These are phyloP conservation scores for Chamaetylas fuelleborni DNA, from an alignment of 2,113 vertebrate species.

Conservation along the genomic window DNA sequence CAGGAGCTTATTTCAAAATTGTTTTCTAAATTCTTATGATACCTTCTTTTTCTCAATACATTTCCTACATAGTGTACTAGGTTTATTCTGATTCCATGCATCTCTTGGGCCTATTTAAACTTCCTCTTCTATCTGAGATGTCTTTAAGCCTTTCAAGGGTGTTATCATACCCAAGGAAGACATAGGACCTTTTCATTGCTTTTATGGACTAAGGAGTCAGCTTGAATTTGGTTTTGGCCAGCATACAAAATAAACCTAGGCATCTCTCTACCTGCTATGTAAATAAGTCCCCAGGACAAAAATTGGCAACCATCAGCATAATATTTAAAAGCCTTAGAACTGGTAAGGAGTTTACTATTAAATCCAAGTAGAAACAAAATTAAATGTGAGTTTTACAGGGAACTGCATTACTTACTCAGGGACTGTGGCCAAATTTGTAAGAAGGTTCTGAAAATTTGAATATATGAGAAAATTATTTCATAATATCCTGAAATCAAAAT, in stretches of 20 bases:
- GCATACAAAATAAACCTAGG: neutral
- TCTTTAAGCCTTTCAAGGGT: neutral
- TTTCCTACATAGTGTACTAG: neutral
- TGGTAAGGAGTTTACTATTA: neutral
- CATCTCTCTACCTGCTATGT: neutral
- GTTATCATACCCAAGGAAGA: neutral
- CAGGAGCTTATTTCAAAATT: neutral
- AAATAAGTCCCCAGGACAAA: neutral
- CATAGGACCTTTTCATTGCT: neutral
- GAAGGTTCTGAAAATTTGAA: neutral
- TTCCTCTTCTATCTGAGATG: neutral
- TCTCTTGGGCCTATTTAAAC: neutral
- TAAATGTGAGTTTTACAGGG: neutral
- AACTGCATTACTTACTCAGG: neutral
- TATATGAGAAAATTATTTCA: neutral
- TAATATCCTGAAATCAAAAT: neutral
- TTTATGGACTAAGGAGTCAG: neutral
- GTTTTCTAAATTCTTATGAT: neutral
- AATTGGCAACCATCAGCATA: neutral
- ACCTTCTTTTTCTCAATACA: neutral
- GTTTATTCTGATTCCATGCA: neutral
- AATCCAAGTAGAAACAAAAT: conserved; percentile 18
- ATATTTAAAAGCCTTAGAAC: neutral
- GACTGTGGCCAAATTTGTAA: neutral
- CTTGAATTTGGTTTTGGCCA: neutral